Evolutionary conservation across 2,797 vertebrate genomes (phyloP), one percentile per base, ranked within the genome.

Genomic region (Sebastes glaucus): DNA sequence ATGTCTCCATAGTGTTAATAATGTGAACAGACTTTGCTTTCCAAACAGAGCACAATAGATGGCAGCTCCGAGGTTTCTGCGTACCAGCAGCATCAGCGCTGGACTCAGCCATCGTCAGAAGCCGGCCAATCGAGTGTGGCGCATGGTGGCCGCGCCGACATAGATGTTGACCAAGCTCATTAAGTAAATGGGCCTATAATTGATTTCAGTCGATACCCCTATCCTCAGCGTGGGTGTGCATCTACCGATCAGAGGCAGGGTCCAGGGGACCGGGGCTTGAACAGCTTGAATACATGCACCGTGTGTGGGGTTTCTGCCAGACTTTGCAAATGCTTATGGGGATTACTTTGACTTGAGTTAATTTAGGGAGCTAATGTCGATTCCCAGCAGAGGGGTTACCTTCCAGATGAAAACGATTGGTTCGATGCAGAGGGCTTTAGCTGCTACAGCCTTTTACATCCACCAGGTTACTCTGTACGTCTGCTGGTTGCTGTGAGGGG

Each of bases 161-260:
- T 83, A 88, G 85, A 91, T 86, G 86, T 92, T 91, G 87, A 90
- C 89, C 80, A 35, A 89, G 81, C 86, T 90, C 90, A 90, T 93
- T 92, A 93, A 79, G 87, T 87, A 87, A 92, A 91, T 93, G 87
- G 88, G 75, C 49, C 81, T 80, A 55, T 89, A 82, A 92, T 92
- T 92, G 90, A 93, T 93, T 91, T 88, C 57, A 80, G 87, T 92
- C 88, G 67, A 90, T 93, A 91, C 67, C 49, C 80, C 80, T 78
- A 64, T 86, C 79, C 85, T 86, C 78, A 25, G 73, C 27, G 46
- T 76, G 82, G 77, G 53, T 87, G 82, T 75, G 71, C 81, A 83
- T 78, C 77, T 79, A 88, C 78, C 2, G 61, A 92, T 89, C 63
- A 25, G 63, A 77, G 82, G 77, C 63, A 77, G 82, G 80, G 88